Evolutionary conservation across 2,888 invertebrate genomes (phyloP).

Genomic region (Macropis europaea): DNA sequence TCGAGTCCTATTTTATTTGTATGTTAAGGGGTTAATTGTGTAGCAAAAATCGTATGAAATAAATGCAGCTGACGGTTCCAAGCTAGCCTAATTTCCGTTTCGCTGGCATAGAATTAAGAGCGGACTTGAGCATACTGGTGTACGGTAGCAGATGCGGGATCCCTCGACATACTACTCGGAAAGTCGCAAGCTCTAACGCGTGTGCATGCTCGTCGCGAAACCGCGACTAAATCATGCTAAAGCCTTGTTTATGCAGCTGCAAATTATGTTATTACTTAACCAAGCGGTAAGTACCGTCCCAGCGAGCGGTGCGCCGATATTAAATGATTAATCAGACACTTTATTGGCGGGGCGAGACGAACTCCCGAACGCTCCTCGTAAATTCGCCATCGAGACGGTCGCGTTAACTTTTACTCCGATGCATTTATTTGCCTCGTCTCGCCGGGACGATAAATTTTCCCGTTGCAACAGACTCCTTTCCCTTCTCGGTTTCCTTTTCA

Average conservation of each 20-base stretch:
- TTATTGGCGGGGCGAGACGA: not conserved
- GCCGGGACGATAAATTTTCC: not conserved
- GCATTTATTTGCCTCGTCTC: not conserved
- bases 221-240: constrained; percentile 72
- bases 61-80: no score
- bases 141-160: not conserved
- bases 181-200: not conserved
- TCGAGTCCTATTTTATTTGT: no score
- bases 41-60: no score
- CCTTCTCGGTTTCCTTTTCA: not conserved
- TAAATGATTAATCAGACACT: constrained; percentile 56
- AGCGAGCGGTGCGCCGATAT: constrained; percentile 22
- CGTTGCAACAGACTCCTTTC: not conserved
- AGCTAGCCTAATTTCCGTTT: no score
- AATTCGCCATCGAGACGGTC: constrained; percentile 9
- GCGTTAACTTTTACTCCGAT: constrained; percentile 32
- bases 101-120: constrained; percentile 35
- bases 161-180: constrained; percentile 1
- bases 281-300: constrained; percentile 18
- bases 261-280: constrained; percentile 73
- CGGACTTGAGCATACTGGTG: constrained; percentile 35
- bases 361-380: constrained; percentile 1
- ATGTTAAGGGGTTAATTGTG: no score
- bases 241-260: constrained; percentile 75
- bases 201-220: not conserved